These are phyloP conservation scores for Hirundichthys speculiger DNA, from an alignment of 2,113 vertebrate genomes.

Conservation along the genomic window DNA sequence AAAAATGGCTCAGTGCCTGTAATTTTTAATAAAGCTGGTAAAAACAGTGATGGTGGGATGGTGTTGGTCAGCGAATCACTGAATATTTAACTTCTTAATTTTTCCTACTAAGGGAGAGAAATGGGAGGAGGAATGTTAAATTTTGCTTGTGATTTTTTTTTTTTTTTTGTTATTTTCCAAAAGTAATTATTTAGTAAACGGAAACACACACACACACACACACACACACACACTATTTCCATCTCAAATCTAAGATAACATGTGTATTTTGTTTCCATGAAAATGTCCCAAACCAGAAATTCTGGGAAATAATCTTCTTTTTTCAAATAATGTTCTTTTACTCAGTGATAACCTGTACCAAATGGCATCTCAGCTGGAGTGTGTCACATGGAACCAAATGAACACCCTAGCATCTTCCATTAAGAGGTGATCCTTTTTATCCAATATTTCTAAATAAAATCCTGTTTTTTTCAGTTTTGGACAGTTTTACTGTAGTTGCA, in stretches of 20 bases:
- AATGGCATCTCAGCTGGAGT: conserved; percentile 79
- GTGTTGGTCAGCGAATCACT: conserved; percentile 64
- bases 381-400: conserved; percentile 77
- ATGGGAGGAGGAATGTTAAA: conserved; percentile 9
- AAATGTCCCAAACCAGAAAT: no score
- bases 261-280: no score
- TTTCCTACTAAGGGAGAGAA: conserved; percentile 5
- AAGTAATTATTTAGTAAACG: no score
- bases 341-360: conserved; percentile 76
- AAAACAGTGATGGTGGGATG: conserved; percentile 65
- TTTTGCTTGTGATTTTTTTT: no score
- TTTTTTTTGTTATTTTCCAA: no score
- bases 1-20: conserved; percentile 62
- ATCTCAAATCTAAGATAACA: no score
- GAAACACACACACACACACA: no score
- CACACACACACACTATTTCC: no score
- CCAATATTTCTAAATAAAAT: neutral
- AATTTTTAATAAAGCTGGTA: conserved; percentile 69
- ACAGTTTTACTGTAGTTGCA: conserved; percentile 1
- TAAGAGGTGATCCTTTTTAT: conserved; percentile 59
- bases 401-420: conserved; percentile 69
- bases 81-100: conserved; percentile 50
- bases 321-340: conserved; percentile 20
- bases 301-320: neutral
- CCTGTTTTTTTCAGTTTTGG: conserved; percentile 3